Percentiles rank a stretch among this genome's conserved stretches.
phyloP scores from a whole-genome alignment of 2,888 invertebrate species.

The Piscicola geometra region DNA sequence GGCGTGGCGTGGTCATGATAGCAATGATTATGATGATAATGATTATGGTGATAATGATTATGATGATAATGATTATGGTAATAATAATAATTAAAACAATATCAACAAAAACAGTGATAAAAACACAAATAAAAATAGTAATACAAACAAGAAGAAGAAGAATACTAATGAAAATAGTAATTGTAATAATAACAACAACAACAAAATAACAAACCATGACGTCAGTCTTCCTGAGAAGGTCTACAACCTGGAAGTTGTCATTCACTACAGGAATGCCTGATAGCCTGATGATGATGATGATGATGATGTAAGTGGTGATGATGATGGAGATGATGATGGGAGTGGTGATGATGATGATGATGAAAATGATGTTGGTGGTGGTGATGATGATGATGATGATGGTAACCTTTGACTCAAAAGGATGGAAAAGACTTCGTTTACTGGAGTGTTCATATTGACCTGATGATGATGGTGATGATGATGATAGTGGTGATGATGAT shows the following conservation, averaged over 20 bases:
- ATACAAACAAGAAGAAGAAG: slow-evolving; percentile 9
- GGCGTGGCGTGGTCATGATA: background rate
- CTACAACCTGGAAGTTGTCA: slow-evolving; percentile 4
- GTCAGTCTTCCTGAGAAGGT: slow-evolving; percentile 30
- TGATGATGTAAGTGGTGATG: slow-evolving; percentile 10
- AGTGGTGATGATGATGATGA: background rate
- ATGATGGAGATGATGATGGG: slow-evolving; percentile 16
- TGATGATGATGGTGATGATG: background rate
- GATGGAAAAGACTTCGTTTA: slow-evolving; percentile 14
- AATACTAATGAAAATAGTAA: background rate
- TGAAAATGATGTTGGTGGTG: slow-evolving; percentile 13
- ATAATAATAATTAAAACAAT: background rate
- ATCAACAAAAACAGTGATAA: too few species aligned
- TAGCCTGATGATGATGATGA: background rate
- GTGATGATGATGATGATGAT: slow-evolving; percentile 18
- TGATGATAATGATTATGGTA: background rate
- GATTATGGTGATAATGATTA: background rate
- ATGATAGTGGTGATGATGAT: too few species aligned
- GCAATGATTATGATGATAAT: background rate
- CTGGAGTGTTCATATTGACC: slow-evolving; percentile 10
- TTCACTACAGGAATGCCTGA: slow-evolving; percentile 27
- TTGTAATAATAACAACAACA: background rate
- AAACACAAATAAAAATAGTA: too few species aligned
- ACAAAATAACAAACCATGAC: slow-evolving; percentile 17
- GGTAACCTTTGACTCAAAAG: background rate